These are phyloP conservation scores for Silurus aristotelis DNA, from an alignment of 2,797 vertebrate species.

Conservation along the genomic window DNA sequence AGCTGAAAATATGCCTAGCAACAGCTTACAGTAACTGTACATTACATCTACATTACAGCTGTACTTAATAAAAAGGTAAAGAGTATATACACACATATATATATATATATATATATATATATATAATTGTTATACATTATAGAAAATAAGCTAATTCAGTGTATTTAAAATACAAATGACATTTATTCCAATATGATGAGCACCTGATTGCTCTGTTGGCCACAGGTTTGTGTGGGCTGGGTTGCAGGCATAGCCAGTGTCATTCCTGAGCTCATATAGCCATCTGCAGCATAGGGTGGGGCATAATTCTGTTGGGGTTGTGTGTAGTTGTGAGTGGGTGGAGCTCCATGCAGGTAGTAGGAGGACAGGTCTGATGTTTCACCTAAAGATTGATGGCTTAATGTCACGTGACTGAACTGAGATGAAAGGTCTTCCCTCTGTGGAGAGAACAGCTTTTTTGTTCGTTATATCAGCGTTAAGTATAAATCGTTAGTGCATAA, in stretches of 20 bases:
- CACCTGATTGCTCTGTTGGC: constrained; percentile 59
- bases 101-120: not conserved
- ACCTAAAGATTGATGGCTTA: constrained; percentile 83
- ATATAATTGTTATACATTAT: not conserved
- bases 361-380: constrained; percentile 80
- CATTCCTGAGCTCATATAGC: constrained; percentile 70
- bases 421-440: constrained; percentile 89
- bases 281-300: constrained; percentile 73
- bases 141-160: not conserved
- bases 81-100: not conserved
- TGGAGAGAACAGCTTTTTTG: constrained; percentile 24
- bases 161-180: not conserved
- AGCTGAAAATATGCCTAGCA: not conserved
- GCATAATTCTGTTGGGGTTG: constrained; percentile 74
- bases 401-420: constrained; percentile 83
- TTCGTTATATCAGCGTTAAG: not conserved
- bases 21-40: not conserved
- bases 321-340: constrained; percentile 73
- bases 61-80: not conserved
- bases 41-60: not conserved
- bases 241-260: constrained; percentile 36
- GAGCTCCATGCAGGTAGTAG: constrained; percentile 63
- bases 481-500: not conserved
- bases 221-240: constrained; percentile 66
- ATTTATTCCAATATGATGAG: constrained; percentile 3